Conservation (phyloP, 2,888 invertebrate genomes). For the Liposcelis brunnea region DNA sequence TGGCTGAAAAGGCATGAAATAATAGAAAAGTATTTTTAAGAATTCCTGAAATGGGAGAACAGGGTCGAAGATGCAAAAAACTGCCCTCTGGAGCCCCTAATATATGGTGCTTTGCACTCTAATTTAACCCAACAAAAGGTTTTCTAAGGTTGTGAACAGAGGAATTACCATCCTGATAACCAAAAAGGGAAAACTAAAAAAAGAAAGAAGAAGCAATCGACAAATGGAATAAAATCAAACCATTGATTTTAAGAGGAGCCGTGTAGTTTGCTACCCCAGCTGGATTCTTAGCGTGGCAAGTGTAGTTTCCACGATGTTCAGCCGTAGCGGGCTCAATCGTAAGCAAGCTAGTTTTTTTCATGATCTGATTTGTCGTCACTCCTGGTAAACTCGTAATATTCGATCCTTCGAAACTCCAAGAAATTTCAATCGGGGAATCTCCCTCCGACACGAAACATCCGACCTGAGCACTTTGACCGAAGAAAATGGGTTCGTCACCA, state of each 20-base stretch:
- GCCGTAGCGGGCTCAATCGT: conserved; percentile 18
- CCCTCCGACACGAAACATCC: conserved; percentile 46
- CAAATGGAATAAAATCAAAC: conserved; percentile 27
- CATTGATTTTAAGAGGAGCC: conserved; percentile 38
- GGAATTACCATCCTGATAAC: too few relatives aligned
- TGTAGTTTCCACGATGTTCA: conserved; percentile 33
- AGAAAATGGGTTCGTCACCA: conserved; percentile 47
- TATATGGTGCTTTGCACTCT: too few relatives aligned
- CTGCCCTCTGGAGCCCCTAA: neutral
- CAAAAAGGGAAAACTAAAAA: conserved; percentile 14
- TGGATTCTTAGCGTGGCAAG: conserved; percentile 37
- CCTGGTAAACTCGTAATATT: conserved; percentile 24
- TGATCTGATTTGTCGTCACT: conserved; percentile 26
- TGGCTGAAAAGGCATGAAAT: conserved; percentile 23
- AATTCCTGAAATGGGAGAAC: conserved; percentile 10
- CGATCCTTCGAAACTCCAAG: conserved; percentile 34
- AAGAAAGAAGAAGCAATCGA: too few relatives aligned
- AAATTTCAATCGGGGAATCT: conserved; percentile 35
- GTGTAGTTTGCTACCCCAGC: conserved; percentile 35
- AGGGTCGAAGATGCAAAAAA: conserved; percentile 3
- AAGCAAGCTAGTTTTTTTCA: conserved; percentile 24
- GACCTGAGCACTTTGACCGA: conserved; percentile 62
- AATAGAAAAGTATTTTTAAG: conserved; percentile 3
- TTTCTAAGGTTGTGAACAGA: too few relatives aligned
- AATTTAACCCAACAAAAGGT: too few relatives aligned